phyloP scores from a whole-genome alignment of 2,888 invertebrate genomes.

The Euzophera pinguis region DNA sequence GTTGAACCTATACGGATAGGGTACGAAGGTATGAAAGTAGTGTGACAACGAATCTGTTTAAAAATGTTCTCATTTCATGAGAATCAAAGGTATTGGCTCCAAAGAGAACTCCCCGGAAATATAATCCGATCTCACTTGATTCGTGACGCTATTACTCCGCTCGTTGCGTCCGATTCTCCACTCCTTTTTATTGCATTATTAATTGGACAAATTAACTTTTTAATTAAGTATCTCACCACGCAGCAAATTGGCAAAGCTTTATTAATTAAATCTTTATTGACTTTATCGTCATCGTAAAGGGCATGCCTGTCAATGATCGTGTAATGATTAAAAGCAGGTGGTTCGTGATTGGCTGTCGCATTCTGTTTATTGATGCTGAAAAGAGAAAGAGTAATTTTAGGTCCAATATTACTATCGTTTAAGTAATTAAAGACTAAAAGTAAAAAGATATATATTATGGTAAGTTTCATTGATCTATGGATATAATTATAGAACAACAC shows the following conservation, averaged over 20 bases:
- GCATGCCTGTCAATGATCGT: not conserved
- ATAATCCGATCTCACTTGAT: slow-evolving; percentile 43
- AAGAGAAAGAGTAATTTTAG: too few relatives aligned
- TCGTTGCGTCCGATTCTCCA: slow-evolving; percentile 27
- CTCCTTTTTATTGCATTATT: slow-evolving; percentile 12
- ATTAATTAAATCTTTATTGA: slow-evolving; percentile 13
- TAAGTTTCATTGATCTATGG: too few relatives aligned
- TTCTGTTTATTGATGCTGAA: too few relatives aligned
- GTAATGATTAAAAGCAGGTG: not conserved
- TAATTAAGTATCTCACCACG: slow-evolving; percentile 13
- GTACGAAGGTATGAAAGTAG: too few relatives aligned
- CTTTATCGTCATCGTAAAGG: slow-evolving; percentile 7
- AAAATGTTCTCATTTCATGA: too few relatives aligned
- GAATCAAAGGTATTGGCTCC: not conserved
- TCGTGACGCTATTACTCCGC: slow-evolving; percentile 42
- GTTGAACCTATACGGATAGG: too few relatives aligned
- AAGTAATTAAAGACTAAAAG: too few relatives aligned
- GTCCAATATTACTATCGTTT: too few relatives aligned
- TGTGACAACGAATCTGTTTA: too few relatives aligned
- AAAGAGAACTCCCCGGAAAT: slow-evolving; percentile 22
- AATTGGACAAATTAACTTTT: slow-evolving; percentile 16
- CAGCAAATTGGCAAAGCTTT: not conserved
- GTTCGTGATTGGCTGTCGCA: too few relatives aligned
- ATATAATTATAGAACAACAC: too few relatives aligned
- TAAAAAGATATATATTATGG: too few relatives aligned